These are phyloP conservation scores for Amphipyra tragopoginis DNA, from an alignment of 2,888 invertebrate species.

Conservation along the genomic window DNA sequence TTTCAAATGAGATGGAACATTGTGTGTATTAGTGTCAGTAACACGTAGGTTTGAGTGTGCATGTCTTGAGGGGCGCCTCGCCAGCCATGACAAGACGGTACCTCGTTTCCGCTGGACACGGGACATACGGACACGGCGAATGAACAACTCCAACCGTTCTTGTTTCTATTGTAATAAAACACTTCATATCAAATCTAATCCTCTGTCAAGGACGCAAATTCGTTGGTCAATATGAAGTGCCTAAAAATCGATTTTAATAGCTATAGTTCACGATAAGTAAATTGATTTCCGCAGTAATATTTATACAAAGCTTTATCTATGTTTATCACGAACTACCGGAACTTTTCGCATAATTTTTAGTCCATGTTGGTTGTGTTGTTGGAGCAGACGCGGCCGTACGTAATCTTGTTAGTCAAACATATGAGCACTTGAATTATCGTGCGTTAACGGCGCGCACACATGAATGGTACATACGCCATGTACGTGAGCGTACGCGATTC, in stretches of 20 bases:
- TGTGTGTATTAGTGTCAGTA: slow-evolving; percentile 58
- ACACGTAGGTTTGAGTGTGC: slow-evolving; percentile 63
- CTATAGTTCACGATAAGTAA: slow-evolving; percentile 34
- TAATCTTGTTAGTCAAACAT: slow-evolving; percentile 79
- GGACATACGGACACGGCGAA: slow-evolving; percentile 62
- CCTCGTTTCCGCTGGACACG: slow-evolving; percentile 73
- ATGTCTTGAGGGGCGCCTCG: slow-evolving; percentile 81
- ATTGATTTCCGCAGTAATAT: slow-evolving; percentile 50
- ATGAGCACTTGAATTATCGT: slow-evolving; percentile 82
- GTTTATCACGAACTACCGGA: slow-evolving; percentile 47
- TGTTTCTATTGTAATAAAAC: slow-evolving; percentile 22
- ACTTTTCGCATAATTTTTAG: slow-evolving; percentile 29
- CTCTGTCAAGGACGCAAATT: slow-evolving; percentile 36
- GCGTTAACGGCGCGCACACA: slow-evolving; percentile 84
- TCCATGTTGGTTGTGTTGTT: slow-evolving; percentile 13
- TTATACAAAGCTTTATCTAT: slow-evolving; percentile 42
- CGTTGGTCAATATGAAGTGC: slow-evolving; percentile 27
- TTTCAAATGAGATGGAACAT: slow-evolving; percentile 79
- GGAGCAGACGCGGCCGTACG: slow-evolving; percentile 54
- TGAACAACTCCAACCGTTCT: slow-evolving; percentile 52
- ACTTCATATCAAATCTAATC: slow-evolving; percentile 16
- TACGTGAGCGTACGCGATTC: slow-evolving; percentile 86
- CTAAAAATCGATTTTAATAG: slow-evolving; percentile 40
- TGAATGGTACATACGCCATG: slow-evolving; percentile 83
- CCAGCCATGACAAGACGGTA: slow-evolving; percentile 79